Conservation (phyloP, 1,140 invertebrate genomes). For the Drosophila nikananu region DNA sequence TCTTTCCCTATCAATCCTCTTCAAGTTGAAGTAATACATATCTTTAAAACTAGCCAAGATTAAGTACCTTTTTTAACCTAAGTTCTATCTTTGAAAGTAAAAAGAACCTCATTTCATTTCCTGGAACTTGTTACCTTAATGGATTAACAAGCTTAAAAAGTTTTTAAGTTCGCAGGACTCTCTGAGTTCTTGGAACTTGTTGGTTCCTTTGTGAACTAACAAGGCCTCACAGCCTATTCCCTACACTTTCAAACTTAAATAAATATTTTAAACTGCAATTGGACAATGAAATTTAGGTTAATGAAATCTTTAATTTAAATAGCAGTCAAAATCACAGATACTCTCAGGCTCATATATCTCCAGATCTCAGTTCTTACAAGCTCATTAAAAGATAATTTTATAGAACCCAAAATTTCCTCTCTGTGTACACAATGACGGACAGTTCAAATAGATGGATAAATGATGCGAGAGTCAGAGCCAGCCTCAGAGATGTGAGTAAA, state of each 20-base stretch:
- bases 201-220: background rate
- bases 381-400: background rate
- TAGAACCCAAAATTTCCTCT: background rate
- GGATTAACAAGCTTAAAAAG: background rate
- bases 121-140: background rate
- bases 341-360: background rate
- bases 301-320: background rate
- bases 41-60: background rate
- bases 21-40: background rate
- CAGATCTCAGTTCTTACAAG: background rate
- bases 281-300: background rate
- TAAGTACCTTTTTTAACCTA: background rate
- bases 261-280: background rate
- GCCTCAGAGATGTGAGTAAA: conserved; percentile 17
- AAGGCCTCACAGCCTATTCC: background rate
- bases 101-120: background rate
- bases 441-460: conserved; percentile 34
- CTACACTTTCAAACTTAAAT: background rate
- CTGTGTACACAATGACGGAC: conserved; percentile 12
- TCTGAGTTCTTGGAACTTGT: background rate
- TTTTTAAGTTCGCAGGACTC: background rate
- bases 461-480: conserved; percentile 28
- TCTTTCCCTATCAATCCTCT: background rate
- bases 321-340: background rate
- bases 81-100: background rate